Percentiles rank a stretch among this genome's conserved stretches.
phyloP scores from a whole-genome alignment of 2,888 invertebrate species.

The Pimpla rufipes region DNA sequence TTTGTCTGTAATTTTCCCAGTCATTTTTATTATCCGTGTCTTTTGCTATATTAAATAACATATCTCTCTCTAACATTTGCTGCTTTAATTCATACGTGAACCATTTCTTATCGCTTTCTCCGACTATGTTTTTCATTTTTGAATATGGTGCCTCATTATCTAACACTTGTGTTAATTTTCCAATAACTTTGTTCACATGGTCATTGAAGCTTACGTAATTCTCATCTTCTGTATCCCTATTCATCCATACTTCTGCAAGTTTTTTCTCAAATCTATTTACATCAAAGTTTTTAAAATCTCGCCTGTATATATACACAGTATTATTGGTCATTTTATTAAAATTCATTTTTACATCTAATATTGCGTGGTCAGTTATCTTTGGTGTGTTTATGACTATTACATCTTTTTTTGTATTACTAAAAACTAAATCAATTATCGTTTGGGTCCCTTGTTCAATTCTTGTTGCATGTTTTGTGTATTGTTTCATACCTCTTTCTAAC shows the following conservation, averaged over 20 bases:
- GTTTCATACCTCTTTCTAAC: constrained; percentile 23
- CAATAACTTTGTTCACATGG: neutral
- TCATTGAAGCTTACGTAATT: neutral
- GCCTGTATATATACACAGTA: neutral
- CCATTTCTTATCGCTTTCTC: neutral
- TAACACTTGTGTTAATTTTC: neutral
- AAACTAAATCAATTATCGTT: constrained; percentile 9
- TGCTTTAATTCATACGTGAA: neutral
- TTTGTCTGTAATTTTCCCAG: neutral
- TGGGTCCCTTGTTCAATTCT: neutral
- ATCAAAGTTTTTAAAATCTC: constrained; percentile 13
- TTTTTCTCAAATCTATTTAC: neutral
- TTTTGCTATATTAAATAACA: neutral
- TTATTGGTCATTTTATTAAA: neutral
- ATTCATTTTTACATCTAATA: neutral
- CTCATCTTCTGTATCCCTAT: neutral
- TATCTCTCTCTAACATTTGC: neutral
- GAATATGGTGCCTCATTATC: constrained; percentile 13
- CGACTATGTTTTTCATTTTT: neutral
- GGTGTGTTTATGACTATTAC: neutral
- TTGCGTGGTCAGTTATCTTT: constrained; percentile 7
- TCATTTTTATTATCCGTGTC: neutral
- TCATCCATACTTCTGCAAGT: neutral
- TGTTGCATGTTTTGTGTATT: constrained; percentile 3
- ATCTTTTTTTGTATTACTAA: neutral